Base-by-base conservation (phyloP, 2,888 invertebrate genomes). In the Xestobium rufovillosum region DNA sequence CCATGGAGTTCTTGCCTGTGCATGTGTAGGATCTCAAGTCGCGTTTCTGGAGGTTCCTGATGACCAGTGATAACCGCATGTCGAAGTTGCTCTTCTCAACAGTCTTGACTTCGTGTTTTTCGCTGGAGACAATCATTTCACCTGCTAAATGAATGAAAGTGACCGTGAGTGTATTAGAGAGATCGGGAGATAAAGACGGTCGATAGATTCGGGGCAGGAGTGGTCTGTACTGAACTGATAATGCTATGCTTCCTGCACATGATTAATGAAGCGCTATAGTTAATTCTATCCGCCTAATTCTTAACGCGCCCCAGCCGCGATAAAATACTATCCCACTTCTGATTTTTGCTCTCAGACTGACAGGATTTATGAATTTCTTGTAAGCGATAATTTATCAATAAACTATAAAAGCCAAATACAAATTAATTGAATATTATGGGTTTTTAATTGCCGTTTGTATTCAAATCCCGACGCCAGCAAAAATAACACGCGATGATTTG, bases 11-110 rank as follows among this genome's bases (percentile, higher is more conserved):
- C 63, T 87, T 87, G 16, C 89, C 88, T 40, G 87, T 82, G 60
- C 91, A 91, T 34, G 80, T 71, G 67, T 90, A 91, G 1, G 83
- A 81, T 14, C 90, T 89, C 4, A 83, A 76, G 58, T 89, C 88
- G 19, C 74, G 72, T 39, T 74, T 69, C 44, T 82, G 80, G 48
- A 91, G 73, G 51, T 76, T 75, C 29, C 81, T 72, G 46, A 91
- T 83, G 34, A 78, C 82, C 54, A 90, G 73, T 30, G 75, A 72
- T 89, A 90, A 89, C 51, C 77, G 78, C 25, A 83, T 80, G 66
- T 89, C 87, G 63, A 88, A 90, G 45, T 78, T 71, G 34, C 84
- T 84, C 59, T 79, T 77, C 38, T 72, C 70, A 10, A 73, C 67
- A 51, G 78, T 76, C 55, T 81, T 75, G 38, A 87, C 85, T 56